Evolutionary conservation across 2,888 invertebrate genomes (phyloP), one percentile per base, ranked within the genome.

Genomic region (Drosophila demipolita): DNA sequence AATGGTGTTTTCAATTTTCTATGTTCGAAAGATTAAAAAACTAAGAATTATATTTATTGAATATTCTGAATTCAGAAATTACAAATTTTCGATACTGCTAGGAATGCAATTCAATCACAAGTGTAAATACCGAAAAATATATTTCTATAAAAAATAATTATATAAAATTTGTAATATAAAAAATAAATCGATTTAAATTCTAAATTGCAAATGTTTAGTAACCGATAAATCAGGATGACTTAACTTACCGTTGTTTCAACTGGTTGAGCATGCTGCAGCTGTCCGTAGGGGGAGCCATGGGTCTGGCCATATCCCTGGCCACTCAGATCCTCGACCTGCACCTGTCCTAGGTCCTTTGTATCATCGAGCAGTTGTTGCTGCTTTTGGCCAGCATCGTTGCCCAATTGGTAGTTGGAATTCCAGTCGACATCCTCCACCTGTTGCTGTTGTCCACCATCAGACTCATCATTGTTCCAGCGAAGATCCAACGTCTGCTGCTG

Each of bases 241-340:
- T 7, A 12, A 35, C 63, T 73, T 67, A 90, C 90, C 63, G 77
- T 84, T 15, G 76, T 38, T 11, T 64, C 45, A 9, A 49, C 48
- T 6, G 73, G 68, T 6, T 63, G 50, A 4, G 69, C 61, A 23
- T 71, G 61, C 15, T 74, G 80, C 26, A 73, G 40, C 42, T 77
- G 73, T 9, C 61, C 72, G 20, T 57, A 63, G 33, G 12, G 61
- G 68, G 68, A 40, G 36, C 63, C 75, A 3, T 29, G 12, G 35
- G 45, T 33, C 4, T 64, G 40, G 26, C 40, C 48, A 53, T 82
- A 62, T 20, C 54, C 53, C 8, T 50, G 63, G 2, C 42, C 65
- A 26, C 48, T 53, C 15, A 86, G 15, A 29, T 87, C 83, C 54
- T 87, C 85, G 12, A 82, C 73, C 23, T 78, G 63, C n/a, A 61